Base-by-base conservation (phyloP, 2,888 invertebrate species). In the Parnassius glacialis region DNA sequence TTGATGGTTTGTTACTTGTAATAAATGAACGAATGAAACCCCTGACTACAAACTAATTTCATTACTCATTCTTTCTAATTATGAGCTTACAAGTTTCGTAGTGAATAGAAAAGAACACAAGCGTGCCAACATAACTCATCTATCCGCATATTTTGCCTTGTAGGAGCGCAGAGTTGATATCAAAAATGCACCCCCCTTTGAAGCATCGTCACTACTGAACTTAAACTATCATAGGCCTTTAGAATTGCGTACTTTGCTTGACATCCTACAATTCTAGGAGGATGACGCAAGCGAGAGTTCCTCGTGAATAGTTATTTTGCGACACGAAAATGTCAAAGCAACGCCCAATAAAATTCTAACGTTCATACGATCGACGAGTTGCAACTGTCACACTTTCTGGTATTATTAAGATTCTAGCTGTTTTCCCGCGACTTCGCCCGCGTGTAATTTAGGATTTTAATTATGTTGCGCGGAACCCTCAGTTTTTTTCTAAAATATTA, bases 131-230 rank as follows among this genome's bases (percentile, higher is more conserved):
- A 13, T 5, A 53, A 53, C 20, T 10, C 53, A n/a, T 43, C 16
- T 3, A 45, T 34, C 10, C 10, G 45, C 12, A 9, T 10, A 12
- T 54, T 54, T 13, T 16, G 13, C 41, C 41, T 25, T 42, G 42
- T 48, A 50, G 48, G 25, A 12, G 48, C 20, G 45, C 48, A 25
- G 13, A 50, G 20, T 54, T 3, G 25, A 44, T 54, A 60, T 60
- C 60, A 44, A 60, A 55, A 60, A 60, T 54, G 59, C 53, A 59
- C 60, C 54, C 60, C 54, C 48, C 13, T 55, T 53, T 48, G 13
- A 53, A 59, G 60, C 13, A 60, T 34, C 57, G 43, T 13, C 43
- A 57, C 42, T 45, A 57, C 53, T 45, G 45, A 52, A 45, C 52
- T 47, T 16, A 20, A 7, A 43, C 25, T 54, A 54, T 20, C 42